Percentiles rank a stretch among this genome's conserved stretches.
Conservation (phyloP, 2,888 invertebrate species). For the Pilophorus perplexus region DNA sequence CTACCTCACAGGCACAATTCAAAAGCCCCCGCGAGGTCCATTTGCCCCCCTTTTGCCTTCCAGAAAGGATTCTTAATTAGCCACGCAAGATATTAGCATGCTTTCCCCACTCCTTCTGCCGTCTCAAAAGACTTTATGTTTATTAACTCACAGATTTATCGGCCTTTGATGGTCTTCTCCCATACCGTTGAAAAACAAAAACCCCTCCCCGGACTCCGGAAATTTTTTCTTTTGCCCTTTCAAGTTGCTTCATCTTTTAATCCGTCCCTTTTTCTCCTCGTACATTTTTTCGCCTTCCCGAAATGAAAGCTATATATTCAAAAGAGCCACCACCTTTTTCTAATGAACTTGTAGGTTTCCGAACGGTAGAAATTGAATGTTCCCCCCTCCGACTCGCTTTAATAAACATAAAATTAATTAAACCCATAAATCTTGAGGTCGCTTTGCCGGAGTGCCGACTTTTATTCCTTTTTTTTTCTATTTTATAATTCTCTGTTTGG, state of each 20-base stretch:
- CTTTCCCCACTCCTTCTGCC: neutral
- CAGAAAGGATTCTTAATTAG: conserved; percentile 40
- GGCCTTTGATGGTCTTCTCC: conserved; percentile 35
- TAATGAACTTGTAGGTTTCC: conserved; percentile 30
- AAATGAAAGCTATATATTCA: conserved; percentile 37
- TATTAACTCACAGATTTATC: conserved; percentile 41
- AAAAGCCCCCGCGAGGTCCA: too few relatives aligned
- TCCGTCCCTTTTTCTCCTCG: conserved; percentile 14
- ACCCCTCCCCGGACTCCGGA: neutral
- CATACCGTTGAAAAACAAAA: conserved; percentile 13
- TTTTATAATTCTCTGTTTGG: neutral
- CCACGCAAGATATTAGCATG: conserved; percentile 39
- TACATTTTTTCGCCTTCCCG: conserved; percentile 13
- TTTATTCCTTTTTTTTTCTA: neutral
- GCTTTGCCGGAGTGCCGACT: conserved; percentile 30
- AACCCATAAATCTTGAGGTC: conserved; percentile 37
- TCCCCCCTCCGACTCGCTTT: conserved; percentile 20
- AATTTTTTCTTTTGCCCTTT: neutral
- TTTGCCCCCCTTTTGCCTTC: conserved; percentile 14
- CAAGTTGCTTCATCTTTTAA: conserved; percentile 29
- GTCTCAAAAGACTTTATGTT: conserved; percentile 38
- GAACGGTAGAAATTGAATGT: conserved; percentile 32
- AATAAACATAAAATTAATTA: conserved; percentile 43
- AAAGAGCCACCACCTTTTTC: conserved; percentile 27
- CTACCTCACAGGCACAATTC: too few relatives aligned